These are phyloP conservation scores for Vombatus ursinus DNA, from an alignment of 2,113 vertebrate genomes.

Conservation along the genomic window DNA sequence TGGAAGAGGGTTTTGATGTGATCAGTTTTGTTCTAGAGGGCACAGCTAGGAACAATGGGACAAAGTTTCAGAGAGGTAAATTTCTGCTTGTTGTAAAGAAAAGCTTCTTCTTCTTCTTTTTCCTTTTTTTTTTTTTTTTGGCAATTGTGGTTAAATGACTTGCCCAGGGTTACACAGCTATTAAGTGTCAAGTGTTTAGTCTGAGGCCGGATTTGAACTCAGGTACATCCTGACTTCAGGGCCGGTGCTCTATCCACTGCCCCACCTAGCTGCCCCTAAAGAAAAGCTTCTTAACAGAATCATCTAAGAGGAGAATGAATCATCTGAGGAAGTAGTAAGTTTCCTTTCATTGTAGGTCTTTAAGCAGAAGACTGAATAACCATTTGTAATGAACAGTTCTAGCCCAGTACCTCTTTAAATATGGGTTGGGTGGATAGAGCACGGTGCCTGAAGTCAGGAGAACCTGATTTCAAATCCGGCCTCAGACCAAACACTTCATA, in stretches of 20 bases:
- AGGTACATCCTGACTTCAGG: too few relatives aligned
- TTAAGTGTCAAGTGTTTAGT: too few relatives aligned
- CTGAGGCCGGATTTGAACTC: too few relatives aligned
- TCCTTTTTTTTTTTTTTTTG: too few relatives aligned
- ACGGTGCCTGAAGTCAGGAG: too few relatives aligned
- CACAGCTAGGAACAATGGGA: neutral
- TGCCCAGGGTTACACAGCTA: too few relatives aligned
- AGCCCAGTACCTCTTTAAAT: neutral
- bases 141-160: too few relatives aligned
- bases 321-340: neutral
- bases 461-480: too few relatives aligned
- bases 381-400: neutral
- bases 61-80: neutral
- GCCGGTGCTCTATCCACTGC: too few relatives aligned
- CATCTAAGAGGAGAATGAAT: neutral
- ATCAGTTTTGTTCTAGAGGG: neutral
- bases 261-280: too few relatives aligned
- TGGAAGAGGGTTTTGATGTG: neutral
- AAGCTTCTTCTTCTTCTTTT: too few relatives aligned
- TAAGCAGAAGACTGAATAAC: neutral
- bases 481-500: too few relatives aligned
- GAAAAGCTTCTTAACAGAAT: neutral
- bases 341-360: neutral
- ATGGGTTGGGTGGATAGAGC: neutral
- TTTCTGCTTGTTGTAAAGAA: neutral